phyloP scores from a whole-genome alignment of 1,140 invertebrate species.

The Odontomachus brunneus region DNA sequence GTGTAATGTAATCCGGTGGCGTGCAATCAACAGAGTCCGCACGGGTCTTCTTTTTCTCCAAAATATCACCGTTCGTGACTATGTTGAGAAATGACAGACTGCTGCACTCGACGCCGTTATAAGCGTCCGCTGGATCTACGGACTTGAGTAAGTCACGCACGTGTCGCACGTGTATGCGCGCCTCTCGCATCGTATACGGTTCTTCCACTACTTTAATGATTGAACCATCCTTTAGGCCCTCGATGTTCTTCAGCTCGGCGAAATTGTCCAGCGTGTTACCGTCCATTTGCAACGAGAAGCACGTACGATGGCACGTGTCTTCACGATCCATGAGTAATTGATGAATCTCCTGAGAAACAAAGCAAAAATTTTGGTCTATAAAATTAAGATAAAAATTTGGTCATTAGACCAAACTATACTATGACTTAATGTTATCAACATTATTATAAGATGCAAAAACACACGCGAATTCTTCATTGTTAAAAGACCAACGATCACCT shows the following conservation, averaged over 20 bases:
- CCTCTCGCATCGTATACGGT: constrained; percentile 98
- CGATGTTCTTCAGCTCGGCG: constrained; percentile 98
- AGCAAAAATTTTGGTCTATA: not conserved
- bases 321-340: constrained; percentile 99
- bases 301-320: constrained; percentile 98
- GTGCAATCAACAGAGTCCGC: constrained; percentile 97
- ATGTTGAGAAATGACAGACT: constrained; percentile 98
- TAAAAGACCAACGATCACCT: constrained; percentile 82
- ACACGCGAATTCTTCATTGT: constrained; percentile 4
- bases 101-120: constrained; percentile 97
- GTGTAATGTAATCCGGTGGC: constrained; percentile 98
- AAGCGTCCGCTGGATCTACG: constrained; percentile 96
- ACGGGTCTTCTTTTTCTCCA: constrained; percentile 95
- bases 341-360: constrained; percentile 92
- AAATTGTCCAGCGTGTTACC: constrained; percentile 98
- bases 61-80: constrained; percentile 95
- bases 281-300: constrained; percentile 98
- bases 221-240: constrained; percentile 97
- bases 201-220: constrained; percentile 97
- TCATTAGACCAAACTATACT: not conserved
- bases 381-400: not conserved
- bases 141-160: constrained; percentile 98
- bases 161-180: constrained; percentile 98
- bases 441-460: not conserved
- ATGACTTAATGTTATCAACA: not conserved